Conservation (phyloP, 2,113 vertebrate species). For the Ciconia boyciana region DNA sequence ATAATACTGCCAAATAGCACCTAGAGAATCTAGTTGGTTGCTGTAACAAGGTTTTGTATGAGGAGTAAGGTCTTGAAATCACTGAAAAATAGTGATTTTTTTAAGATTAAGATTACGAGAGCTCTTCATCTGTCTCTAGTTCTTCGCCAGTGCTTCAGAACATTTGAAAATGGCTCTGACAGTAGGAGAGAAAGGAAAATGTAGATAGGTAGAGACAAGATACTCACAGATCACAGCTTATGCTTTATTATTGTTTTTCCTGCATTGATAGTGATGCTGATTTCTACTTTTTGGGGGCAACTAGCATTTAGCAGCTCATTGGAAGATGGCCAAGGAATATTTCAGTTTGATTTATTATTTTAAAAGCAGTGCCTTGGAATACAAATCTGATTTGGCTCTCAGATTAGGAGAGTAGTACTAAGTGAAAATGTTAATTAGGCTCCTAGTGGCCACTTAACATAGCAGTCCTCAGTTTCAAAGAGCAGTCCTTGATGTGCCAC, state of each 20-base stretch:
- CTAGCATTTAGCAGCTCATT: neutral
- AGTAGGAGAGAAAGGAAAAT: neutral
- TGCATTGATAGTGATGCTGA: neutral
- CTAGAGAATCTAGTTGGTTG: neutral
- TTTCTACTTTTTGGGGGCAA: neutral
- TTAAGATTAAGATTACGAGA: neutral
- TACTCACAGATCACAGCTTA: neutral
- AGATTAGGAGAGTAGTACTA: neutral
- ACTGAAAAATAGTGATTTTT: neutral
- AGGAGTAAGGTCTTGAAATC: neutral
- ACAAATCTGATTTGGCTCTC: neutral
- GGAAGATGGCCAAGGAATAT: neutral
- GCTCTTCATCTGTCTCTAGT: neutral
- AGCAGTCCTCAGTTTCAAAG: neutral
- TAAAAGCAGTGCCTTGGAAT: neutral
- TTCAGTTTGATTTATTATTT: neutral
- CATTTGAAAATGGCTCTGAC: neutral
- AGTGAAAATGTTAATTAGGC: neutral
- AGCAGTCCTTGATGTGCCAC: neutral
- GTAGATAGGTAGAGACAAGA: neutral
- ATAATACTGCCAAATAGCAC: neutral
- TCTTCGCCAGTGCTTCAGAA: neutral
- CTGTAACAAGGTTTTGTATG: neutral
- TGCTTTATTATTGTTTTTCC: too few relatives aligned
- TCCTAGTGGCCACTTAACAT: neutral